phyloP scores from a whole-genome alignment of 2,888 invertebrate species.

The Andrena praecox region DNA sequence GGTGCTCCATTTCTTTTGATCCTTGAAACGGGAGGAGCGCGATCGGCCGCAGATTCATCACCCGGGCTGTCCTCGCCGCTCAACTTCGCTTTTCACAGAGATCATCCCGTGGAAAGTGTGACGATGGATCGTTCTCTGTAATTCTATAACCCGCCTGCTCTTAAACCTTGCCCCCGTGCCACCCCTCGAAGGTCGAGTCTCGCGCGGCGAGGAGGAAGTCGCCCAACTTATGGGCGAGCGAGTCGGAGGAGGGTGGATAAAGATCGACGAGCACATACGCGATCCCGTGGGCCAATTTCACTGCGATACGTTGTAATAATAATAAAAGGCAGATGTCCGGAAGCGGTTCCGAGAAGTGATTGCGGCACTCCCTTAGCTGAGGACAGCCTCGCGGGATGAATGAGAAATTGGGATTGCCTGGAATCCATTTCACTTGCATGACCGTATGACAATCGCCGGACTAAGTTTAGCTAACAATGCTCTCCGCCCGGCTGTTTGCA shows the following conservation, averaged over 20 bases:
- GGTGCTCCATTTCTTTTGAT: not conserved
- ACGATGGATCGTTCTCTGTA: not conserved
- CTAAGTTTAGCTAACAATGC: slow-evolving; percentile 32
- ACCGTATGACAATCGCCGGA: slow-evolving; percentile 40
- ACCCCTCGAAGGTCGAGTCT: too few species aligned
- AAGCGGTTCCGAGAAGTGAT: slow-evolving; percentile 27
- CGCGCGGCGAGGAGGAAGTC: not conserved
- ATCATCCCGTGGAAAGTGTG: not conserved
- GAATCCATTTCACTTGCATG: slow-evolving; percentile 57
- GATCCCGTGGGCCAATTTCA: not conserved
- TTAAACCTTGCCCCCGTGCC: not conserved
- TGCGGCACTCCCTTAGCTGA: not conserved
- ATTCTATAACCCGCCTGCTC: not conserved
- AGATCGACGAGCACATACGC: not conserved
- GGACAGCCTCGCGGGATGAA: not conserved
- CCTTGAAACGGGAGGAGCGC: not conserved
- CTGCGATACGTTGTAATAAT: slow-evolving; percentile 5
- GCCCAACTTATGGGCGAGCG: not conserved
- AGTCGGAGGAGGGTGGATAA: too few species aligned
- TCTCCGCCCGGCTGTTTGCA: not conserved
- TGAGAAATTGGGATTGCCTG: slow-evolving; percentile 4
- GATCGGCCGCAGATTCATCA: not conserved
- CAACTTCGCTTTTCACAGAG: slow-evolving; percentile 21
- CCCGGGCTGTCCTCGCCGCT: not conserved
- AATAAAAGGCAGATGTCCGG: not conserved